phyloP scores from a whole-genome alignment of 2,888 invertebrate genomes.

The Chromoteleia sp. region DNA sequence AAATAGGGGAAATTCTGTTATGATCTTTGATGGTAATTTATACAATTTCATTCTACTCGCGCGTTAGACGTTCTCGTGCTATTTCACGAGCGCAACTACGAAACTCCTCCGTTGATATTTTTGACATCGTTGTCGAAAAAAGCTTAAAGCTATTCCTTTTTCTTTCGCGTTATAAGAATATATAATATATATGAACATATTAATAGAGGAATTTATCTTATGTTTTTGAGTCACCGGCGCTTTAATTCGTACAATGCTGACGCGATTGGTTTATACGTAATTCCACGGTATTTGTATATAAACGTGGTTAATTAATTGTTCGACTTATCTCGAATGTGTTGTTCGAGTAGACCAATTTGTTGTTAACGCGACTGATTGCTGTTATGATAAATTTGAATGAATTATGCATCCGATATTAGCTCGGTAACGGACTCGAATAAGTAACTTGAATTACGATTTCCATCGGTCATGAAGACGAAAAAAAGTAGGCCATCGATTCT shows the following conservation, averaged over 20 bases:
- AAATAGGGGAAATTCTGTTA: conserved; percentile 56
- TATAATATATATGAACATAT: no score
- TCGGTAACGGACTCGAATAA: conserved; percentile 38
- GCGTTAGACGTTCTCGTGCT: conserved; percentile 26
- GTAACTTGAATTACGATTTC: conserved; percentile 32
- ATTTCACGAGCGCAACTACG: conserved; percentile 18
- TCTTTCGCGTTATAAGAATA: neutral
- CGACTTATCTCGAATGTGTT: conserved; percentile 4
- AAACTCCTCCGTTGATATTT: conserved; percentile 21
- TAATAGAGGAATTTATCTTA: conserved; percentile 31
- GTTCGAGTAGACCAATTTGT: conserved; percentile 37
- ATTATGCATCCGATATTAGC: conserved; percentile 28
- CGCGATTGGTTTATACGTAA: conserved; percentile 21
- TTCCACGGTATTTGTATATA: conserved; percentile 5
- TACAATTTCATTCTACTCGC: conserved; percentile 47
- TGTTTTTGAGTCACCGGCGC: conserved; percentile 41
- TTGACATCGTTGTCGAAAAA: conserved; percentile 11
- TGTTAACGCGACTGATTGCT: conserved; percentile 22
- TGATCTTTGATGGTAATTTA: conserved; percentile 60
- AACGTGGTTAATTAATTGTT: conserved; percentile 28
- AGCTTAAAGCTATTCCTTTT: conserved; percentile 14
- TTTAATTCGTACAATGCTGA: conserved; percentile 4
- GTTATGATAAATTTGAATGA: conserved; percentile 36
- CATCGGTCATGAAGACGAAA: conserved; percentile 39
- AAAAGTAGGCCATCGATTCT: conserved; percentile 43